These are phyloP conservation scores for Takifugu rubripes DNA, from an alignment of 2,797 vertebrate species.

Conservation along the genomic window DNA sequence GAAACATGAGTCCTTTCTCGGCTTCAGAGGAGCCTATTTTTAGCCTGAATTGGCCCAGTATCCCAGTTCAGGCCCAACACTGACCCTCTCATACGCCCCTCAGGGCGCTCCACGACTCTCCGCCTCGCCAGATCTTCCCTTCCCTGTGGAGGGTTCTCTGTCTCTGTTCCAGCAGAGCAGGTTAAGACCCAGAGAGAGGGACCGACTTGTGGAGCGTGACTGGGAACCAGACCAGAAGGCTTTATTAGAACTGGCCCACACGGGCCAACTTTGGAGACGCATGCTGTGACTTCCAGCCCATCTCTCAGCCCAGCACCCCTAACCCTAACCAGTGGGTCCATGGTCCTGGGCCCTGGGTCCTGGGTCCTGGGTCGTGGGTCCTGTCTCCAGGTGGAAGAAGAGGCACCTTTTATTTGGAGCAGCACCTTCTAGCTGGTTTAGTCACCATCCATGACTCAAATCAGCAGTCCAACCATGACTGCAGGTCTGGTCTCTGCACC, in stretches of 20 bases:
- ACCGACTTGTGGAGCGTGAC: constrained; percentile 69
- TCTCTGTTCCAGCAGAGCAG: constrained; percentile 18
- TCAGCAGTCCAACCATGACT: too few relatives aligned
- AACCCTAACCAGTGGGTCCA: too few relatives aligned
- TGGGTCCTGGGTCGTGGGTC: too few relatives aligned
- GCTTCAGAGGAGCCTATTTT: constrained; percentile 69
- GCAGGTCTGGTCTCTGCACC: too few relatives aligned
- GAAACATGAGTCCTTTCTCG: constrained; percentile 44
- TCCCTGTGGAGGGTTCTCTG: constrained; percentile 51
- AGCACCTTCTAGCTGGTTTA: too few relatives aligned
- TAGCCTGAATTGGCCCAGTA: constrained; percentile 78
- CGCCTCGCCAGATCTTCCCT: constrained; percentile 53
- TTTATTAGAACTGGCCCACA: constrained; percentile 73
- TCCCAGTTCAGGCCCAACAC: constrained; percentile 61
- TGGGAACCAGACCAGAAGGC: constrained; percentile 44
- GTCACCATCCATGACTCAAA: too few relatives aligned
- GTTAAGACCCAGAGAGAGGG: constrained; percentile 65
- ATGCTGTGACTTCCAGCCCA: constrained; percentile 72
- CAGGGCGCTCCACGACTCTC: constrained; percentile 4
- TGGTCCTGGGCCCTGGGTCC: too few relatives aligned
- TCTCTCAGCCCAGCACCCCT: constrained; percentile 37
- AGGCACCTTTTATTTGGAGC: too few relatives aligned
- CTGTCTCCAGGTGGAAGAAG: too few relatives aligned
- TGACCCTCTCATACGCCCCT: constrained; percentile 57
- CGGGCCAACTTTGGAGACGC: constrained; percentile 45